Evolutionary conservation across 2,888 invertebrate genomes (phyloP).

Genomic region (Caenorhabditis sp.): DNA sequence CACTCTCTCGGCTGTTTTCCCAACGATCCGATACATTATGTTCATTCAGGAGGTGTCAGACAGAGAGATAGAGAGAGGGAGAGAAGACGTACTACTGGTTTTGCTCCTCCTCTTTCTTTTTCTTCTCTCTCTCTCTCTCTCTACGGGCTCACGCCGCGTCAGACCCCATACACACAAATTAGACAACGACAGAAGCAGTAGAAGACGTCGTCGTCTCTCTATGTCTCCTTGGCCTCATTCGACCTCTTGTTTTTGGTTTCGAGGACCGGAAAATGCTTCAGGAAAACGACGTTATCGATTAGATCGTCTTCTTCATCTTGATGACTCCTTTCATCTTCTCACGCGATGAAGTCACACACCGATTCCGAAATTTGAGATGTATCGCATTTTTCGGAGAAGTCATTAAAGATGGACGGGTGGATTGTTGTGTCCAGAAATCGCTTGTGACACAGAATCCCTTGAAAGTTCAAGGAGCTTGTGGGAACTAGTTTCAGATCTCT

Average conservation of each 20-base stretch:
- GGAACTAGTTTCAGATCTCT: neutral
- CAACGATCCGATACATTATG: constrained; percentile 14
- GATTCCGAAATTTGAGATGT: constrained; percentile 47
- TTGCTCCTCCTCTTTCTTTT: constrained; percentile 36
- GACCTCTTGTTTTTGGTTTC: constrained; percentile 28
- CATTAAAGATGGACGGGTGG: constrained; percentile 43
- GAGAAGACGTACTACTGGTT: constrained; percentile 30
- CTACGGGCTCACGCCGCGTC: constrained; percentile 37
- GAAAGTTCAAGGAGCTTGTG: neutral
- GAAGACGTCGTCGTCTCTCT: constrained; percentile 39
- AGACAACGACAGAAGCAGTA: constrained; percentile 33
- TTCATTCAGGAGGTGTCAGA: constrained; percentile 17
- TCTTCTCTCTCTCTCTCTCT: constrained; percentile 14
- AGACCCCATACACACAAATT: constrained; percentile 47
- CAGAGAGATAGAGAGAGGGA: constrained; percentile 28
- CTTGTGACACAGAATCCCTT: neutral
- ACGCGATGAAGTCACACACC: constrained; percentile 30
- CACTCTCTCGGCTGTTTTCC: constrained; percentile 22
- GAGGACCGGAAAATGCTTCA: constrained; percentile 18
- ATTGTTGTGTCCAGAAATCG: constrained; percentile 7
- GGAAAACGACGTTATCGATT: constrained; percentile 27
- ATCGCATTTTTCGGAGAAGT: constrained; percentile 33
- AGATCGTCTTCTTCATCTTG: constrained; percentile 3
- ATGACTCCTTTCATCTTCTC: constrained; percentile 11
- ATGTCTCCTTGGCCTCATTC: constrained; percentile 35